These are phyloP conservation scores for Manacus vitellinus DNA, from an alignment of 2,113 vertebrate species.

Conservation along the genomic window DNA sequence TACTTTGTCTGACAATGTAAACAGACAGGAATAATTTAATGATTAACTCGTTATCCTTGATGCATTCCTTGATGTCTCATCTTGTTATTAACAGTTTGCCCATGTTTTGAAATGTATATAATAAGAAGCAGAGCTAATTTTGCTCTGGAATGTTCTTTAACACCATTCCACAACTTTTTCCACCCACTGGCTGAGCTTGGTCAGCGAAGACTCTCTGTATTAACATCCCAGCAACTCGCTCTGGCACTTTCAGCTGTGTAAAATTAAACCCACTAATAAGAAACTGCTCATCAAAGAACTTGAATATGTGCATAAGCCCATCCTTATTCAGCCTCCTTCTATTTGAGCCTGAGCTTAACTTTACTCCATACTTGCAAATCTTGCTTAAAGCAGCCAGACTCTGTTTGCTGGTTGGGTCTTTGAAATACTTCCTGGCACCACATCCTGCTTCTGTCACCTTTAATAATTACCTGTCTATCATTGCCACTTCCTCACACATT, in stretches of 20 bases:
- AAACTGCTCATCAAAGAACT: constrained; percentile 39
- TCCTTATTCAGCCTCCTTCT: neutral
- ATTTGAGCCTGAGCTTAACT: neutral
- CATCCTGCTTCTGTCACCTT: constrained; percentile 9
- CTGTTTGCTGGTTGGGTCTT: neutral
- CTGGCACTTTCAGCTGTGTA: neutral
- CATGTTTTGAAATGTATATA: constrained; percentile 54
- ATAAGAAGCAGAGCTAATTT: constrained; percentile 52
- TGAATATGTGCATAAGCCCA: neutral
- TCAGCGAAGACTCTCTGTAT: neutral
- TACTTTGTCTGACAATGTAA: constrained; percentile 64
- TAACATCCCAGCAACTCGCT: constrained; percentile 1
- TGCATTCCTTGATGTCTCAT: constrained; percentile 61
- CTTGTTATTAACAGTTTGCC: constrained; percentile 63
- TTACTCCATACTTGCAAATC: neutral
- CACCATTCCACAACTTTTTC: constrained; percentile 43
- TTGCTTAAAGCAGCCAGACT: neutral
- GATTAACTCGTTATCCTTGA: constrained; percentile 61
- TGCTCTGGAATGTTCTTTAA: constrained; percentile 60
- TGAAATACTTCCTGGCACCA: neutral
- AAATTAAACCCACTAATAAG: constrained; percentile 22
- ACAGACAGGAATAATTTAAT: constrained; percentile 69
- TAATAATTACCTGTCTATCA: neutral
- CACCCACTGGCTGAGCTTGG: constrained; percentile 40
- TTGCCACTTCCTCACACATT: neutral